Percentiles rank a stretch among this genome's conserved stretches.
Evolutionary conservation across 2,113 vertebrate genomes (phyloP).

Genomic region (Pseudorasbora parva): DNA sequence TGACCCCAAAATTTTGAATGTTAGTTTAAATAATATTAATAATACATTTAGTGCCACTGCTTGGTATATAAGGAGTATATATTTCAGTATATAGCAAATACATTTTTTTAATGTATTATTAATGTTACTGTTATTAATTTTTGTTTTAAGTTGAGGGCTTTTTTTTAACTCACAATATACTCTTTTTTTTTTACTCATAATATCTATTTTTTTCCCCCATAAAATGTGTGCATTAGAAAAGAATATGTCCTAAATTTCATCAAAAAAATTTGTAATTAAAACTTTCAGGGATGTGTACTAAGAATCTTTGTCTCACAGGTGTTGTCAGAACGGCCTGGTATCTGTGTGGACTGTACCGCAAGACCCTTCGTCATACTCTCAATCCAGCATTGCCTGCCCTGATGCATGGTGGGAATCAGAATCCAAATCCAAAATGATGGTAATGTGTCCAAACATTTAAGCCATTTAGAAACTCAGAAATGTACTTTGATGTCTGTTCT

Average conservation of each 20-base stretch:
- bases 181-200: not conserved
- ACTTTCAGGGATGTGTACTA: not conserved
- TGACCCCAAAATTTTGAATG: not conserved
- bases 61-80: not conserved
- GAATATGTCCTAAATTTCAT: not conserved
- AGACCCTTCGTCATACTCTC: conserved; percentile 72
- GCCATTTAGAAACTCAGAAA: not conserved
- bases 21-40: not conserved
- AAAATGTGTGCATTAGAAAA: not conserved
- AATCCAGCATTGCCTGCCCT: conserved; percentile 71
- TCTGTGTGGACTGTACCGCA: conserved; percentile 94
- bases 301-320: conserved; percentile 74
- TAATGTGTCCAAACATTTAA: conserved; percentile 24
- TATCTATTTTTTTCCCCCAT: not conserved
- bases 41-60: too few species aligned
- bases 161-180: not conserved
- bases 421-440: conserved; percentile 68
- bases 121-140: not conserved
- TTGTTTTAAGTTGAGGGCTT: not conserved
- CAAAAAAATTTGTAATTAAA: not conserved
- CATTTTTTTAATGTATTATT: not conserved
- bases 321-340: conserved; percentile 94
- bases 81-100: not conserved
- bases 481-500: not conserved
- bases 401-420: conserved; percentile 91